Evolutionary conservation across 2,888 invertebrate species (phyloP), one percentile per base, ranked within the genome.

Genomic region (Opisthograptis luteolata): DNA sequence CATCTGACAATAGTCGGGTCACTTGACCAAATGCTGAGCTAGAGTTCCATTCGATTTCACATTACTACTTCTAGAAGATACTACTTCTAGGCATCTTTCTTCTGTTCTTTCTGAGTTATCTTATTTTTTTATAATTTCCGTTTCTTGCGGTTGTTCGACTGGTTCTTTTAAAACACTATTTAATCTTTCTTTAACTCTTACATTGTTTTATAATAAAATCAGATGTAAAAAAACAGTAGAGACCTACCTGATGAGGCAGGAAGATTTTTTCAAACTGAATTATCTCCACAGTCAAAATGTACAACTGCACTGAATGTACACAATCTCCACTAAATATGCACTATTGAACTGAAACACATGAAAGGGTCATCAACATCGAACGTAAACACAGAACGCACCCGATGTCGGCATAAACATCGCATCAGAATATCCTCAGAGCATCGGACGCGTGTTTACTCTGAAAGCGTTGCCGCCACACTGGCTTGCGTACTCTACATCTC

Each of bases 391-490:
- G 20, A 39, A 46, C 55, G 49, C 55, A 69, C 65, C 61, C 62
- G 64, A 66, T 66, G 64, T 70, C 63, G 71, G 75, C 79, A 76
- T 70, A 79, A 77, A 74, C 73, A 77, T 76, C 73, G 73, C 59
- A 64, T 41, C 52, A 58, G 48, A 40, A 44, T 42, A 55, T 49
- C 41, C 40, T 55, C 44, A 30, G 35, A 45, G 47, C 58, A 48
- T 54, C 51, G 58, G 49, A 65, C 68, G 74, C 84, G 81, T 79
- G 57, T 55, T 42, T 27, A 52, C 75, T 60, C 64, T 54, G 53
- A 58, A 60, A 75, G 70, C 79, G 83, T 76, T 77, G 63, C 73
- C 80, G 79, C 74, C 73, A 70, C 69, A 86, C 86, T 85, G 81
- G 63, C 73, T 73, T 63, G 41, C 54, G 50, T 57, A 58, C 64